Percentiles rank a stretch among this genome's conserved stretches.
Conservation (phyloP, 2,113 vertebrate species). For the Thalassoma bifasciatum region DNA sequence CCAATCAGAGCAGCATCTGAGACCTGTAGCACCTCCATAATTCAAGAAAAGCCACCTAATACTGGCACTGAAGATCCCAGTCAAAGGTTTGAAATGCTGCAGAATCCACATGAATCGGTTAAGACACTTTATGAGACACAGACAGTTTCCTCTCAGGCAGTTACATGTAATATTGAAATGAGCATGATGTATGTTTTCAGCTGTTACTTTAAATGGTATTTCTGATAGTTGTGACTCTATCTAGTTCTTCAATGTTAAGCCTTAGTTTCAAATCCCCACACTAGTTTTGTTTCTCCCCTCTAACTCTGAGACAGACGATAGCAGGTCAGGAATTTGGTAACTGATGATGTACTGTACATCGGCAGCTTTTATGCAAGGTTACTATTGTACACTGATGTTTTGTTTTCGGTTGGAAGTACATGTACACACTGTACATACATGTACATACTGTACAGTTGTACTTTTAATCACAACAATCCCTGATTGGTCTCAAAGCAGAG, state of each 20-base stretch:
- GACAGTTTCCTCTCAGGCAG: constrained; percentile 43
- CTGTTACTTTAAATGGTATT: background rate
- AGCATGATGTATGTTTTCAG: constrained; percentile 47
- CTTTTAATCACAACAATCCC: constrained; percentile 66
- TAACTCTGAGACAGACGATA: constrained; percentile 35
- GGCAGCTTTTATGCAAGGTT: constrained; percentile 71
- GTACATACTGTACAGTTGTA: constrained; percentile 76
- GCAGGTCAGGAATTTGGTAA: constrained; percentile 50
- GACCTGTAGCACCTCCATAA: constrained; percentile 48
- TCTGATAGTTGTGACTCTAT: constrained; percentile 9
- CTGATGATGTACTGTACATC: constrained; percentile 65
- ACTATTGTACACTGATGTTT: constrained; percentile 73
- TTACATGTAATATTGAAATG: constrained; percentile 48
- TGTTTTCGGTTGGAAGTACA: constrained; percentile 69
- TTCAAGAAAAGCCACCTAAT: constrained; percentile 1
- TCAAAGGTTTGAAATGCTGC: constrained; percentile 22
- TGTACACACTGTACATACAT: constrained; percentile 72
- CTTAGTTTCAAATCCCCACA: constrained; percentile 27
- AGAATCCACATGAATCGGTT: background rate
- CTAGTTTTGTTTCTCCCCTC: background rate
- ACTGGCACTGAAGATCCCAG: constrained; percentile 12
- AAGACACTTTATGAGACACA: constrained; percentile 24
- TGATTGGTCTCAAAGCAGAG: constrained; percentile 87
- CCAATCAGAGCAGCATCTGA: constrained; percentile 37
- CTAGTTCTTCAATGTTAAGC: constrained; percentile 7